Percentiles rank a stretch among this genome's conserved stretches.
phyloP scores from a whole-genome alignment of 2,113 vertebrate genomes.

The Xenopus borealis region DNA sequence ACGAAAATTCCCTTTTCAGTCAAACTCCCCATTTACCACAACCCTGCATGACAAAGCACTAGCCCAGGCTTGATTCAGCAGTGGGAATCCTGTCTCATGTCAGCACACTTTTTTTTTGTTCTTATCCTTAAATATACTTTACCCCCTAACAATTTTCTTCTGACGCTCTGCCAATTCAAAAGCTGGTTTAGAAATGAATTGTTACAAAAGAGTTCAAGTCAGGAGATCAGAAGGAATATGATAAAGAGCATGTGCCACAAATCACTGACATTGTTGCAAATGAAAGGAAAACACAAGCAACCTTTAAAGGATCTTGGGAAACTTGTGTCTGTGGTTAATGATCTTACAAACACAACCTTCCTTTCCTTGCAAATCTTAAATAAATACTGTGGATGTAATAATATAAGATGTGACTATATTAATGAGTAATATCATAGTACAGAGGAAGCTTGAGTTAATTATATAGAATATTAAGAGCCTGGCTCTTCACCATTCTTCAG shows the following conservation, averaged over 20 bases:
- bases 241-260: neutral
- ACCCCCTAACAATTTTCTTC: no score
- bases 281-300: no score
- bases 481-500: neutral
- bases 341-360: no score
- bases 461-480: neutral
- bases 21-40: no score
- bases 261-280: neutral
- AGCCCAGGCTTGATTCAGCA: slow-evolving; percentile 18
- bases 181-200: neutral
- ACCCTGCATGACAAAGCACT: neutral
- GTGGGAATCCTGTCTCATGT: neutral
- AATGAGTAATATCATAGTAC: no score
- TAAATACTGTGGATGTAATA: no score
- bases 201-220: slow-evolving; percentile 1
- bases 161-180: no score
- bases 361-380: no score
- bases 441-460: no score
- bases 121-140: slow-evolving; percentile 1
- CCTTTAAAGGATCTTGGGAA: neutral
- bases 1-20: no score
- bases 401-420: no score
- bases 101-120: neutral
- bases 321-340: no score
- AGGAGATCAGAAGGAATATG: neutral